A percentile compares a stretch with the other conserved stretches of the same genome.
Evolutionary conservation across 2,888 invertebrate species (phyloP).

Genomic region (Biston betularia): DNA sequence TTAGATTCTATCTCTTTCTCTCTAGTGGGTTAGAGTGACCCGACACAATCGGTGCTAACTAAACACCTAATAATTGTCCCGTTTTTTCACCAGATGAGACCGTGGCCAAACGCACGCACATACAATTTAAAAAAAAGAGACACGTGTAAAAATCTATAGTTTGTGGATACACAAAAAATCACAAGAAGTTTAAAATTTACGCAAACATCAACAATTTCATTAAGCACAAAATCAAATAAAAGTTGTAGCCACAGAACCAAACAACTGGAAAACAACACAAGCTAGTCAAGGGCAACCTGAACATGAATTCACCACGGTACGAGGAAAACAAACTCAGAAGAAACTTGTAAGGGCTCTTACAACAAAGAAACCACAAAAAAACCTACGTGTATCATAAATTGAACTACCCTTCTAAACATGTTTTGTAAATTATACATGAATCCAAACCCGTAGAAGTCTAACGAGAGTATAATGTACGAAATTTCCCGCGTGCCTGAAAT

Average conservation of each 20-base stretch:
- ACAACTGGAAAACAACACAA: constrained; percentile 3
- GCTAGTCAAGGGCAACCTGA: not conserved
- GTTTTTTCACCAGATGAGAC: too few relatives aligned
- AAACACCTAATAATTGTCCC: too few relatives aligned
- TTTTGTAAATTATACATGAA: constrained; percentile 1
- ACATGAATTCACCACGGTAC: not conserved
- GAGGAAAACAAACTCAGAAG: constrained; percentile 8
- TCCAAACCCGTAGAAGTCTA: constrained; percentile 8
- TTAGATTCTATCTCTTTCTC: too few relatives aligned
- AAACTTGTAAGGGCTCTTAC: constrained; percentile 8
- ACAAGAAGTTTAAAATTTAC: not conserved
- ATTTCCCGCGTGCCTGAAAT: constrained; percentile 17
- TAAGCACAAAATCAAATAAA: not conserved
- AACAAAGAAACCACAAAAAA: constrained; percentile 6
- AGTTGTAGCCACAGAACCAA: not conserved
- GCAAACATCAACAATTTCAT: not conserved
- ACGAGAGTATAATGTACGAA: constrained; percentile 10
- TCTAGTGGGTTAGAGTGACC: too few relatives aligned
- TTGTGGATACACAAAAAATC: not conserved
- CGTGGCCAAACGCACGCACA: too few relatives aligned
- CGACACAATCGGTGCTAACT: too few relatives aligned
- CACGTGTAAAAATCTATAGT: too few relatives aligned
- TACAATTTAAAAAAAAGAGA: too few relatives aligned
- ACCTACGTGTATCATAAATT: constrained; percentile 6
- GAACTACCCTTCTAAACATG: not conserved